Conservation (phyloP, 1,140 invertebrate species). For the Semibalanus balanoides region DNA sequence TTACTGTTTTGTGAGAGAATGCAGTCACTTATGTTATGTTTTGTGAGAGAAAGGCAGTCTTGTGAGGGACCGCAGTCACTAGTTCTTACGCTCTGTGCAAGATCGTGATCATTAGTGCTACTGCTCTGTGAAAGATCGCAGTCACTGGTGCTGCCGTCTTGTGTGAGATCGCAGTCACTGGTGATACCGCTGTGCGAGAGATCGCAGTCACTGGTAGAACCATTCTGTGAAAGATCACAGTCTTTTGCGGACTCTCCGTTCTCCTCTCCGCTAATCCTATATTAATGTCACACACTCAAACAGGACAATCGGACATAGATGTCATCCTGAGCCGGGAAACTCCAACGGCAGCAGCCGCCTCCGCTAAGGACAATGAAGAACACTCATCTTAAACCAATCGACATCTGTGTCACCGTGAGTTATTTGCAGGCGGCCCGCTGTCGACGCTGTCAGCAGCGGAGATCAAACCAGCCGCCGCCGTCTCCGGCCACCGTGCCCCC, state of each 20-base stretch:
- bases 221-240: too few relatives aligned
- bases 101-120: background rate
- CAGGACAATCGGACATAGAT: too few relatives aligned
- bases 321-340: too few relatives aligned
- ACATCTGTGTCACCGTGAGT: background rate
- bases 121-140: background rate
- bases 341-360: too few relatives aligned
- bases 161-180: background rate
- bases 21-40: background rate
- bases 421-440: background rate
- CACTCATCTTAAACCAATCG: too few relatives aligned
- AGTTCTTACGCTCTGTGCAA: background rate
- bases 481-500: background rate
- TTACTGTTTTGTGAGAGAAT: background rate
- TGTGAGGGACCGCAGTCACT: background rate
- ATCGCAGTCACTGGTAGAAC: background rate
- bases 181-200: background rate
- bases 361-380: too few relatives aligned
- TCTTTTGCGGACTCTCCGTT: too few relatives aligned
- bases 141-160: background rate
- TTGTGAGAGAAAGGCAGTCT: too few relatives aligned
- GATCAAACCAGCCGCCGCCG: background rate
- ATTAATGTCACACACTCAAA: too few relatives aligned
- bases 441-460: too few relatives aligned
- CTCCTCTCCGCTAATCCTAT: too few relatives aligned